Conservation (phyloP, 1,140 invertebrate species). For the Bathynomus jamesi region DNA sequence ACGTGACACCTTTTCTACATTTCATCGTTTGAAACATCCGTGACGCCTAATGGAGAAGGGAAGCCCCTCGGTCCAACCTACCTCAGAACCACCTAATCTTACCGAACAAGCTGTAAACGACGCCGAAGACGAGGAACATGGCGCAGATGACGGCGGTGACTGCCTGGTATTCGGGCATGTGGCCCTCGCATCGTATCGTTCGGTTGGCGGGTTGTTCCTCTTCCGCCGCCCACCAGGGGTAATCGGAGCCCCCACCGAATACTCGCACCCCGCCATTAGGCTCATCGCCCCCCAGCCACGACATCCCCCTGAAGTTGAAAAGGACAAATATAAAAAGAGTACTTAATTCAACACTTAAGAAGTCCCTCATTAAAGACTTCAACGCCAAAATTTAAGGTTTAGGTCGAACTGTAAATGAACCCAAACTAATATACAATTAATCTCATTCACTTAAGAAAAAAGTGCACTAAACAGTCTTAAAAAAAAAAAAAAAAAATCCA, state of each 20-base stretch:
- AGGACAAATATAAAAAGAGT: too few species aligned
- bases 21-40: neutral
- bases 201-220: conserved; percentile 7
- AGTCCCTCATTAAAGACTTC: too few species aligned
- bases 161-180: conserved; percentile 50
- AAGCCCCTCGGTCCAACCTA: neutral
- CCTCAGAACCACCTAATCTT: conserved; percentile 37
- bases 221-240: conserved; percentile 22
- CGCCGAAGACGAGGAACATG: conserved; percentile 54
- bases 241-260: conserved; percentile 3
- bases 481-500: too few species aligned
- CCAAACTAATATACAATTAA: too few species aligned
- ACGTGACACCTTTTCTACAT: neutral
- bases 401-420: too few species aligned
- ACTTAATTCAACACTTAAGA: too few species aligned
- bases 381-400: too few species aligned
- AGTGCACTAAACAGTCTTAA: too few species aligned
- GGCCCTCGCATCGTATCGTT: conserved; percentile 42
- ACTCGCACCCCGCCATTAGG: conserved; percentile 18
- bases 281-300: conserved; percentile 24
- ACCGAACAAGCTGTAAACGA: conserved; percentile 59
- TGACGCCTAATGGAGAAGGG: neutral
- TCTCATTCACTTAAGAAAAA: too few species aligned
- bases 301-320: conserved; percentile 20
- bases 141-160: conserved; percentile 50